A percentile compares a stretch with the other conserved stretches of the same genome.
Conservation (phyloP, 2,888 invertebrate genomes). For the Sphaeridia pumilis region DNA sequence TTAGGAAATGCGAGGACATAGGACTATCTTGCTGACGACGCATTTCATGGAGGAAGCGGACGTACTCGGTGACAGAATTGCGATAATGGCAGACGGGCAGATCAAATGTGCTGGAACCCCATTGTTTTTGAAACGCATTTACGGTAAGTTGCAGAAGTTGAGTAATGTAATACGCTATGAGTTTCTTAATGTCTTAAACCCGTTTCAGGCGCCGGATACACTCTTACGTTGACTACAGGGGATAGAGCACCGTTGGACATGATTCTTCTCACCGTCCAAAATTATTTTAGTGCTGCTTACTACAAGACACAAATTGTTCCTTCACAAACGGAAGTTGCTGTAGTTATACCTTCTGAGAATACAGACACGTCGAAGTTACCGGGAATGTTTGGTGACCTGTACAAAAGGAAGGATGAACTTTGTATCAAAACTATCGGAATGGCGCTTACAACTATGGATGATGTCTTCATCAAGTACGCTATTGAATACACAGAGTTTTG, state of each 20-base stretch:
- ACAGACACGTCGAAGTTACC: slow-evolving; percentile 50
- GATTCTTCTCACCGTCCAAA: slow-evolving; percentile 41
- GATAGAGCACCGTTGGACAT: slow-evolving; percentile 46
- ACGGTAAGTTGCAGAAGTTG: slow-evolving; percentile 37
- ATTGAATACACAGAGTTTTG: background rate
- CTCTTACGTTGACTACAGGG: slow-evolving; percentile 38
- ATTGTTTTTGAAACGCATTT: slow-evolving; percentile 60
- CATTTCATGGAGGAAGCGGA: slow-evolving; percentile 97
- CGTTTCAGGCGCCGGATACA: slow-evolving; percentile 56
- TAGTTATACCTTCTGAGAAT: slow-evolving; percentile 40
- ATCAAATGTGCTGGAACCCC: slow-evolving; percentile 70
- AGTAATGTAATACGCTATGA: background rate
- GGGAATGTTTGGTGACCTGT: slow-evolving; percentile 55
- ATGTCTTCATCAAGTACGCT: slow-evolving; percentile 69
- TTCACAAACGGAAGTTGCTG: slow-evolving; percentile 22
- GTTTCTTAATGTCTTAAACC: background rate
- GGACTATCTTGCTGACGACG: slow-evolving; percentile 76
- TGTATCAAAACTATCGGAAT: slow-evolving; percentile 68
- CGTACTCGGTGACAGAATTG: slow-evolving; percentile 70
- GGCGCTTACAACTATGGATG: slow-evolving; percentile 74
- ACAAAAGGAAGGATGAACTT: slow-evolving; percentile 47
- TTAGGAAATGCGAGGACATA: slow-evolving; percentile 48
- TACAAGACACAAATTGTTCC: slow-evolving; percentile 4
- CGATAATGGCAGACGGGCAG: slow-evolving; percentile 64
- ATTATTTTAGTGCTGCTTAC: slow-evolving; percentile 48